A percentile compares a stretch with the other conserved stretches of the same genome.
phyloP scores from a whole-genome alignment of 2,888 invertebrate species.

The Actias luna region DNA sequence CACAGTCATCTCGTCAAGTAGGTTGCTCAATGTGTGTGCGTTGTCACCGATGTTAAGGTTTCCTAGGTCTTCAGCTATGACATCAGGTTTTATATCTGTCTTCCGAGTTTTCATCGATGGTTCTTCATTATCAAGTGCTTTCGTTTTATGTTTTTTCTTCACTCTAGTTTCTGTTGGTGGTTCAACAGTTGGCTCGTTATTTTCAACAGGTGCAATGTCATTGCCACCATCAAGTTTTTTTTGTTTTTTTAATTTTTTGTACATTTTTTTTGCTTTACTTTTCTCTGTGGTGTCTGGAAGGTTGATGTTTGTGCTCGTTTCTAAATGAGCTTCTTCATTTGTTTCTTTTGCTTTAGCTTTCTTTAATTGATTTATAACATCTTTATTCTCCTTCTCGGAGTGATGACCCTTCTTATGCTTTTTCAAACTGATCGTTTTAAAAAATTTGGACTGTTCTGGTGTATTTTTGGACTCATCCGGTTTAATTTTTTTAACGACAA shows the following conservation, averaged over 20 bases:
- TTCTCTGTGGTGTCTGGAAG: constrained; percentile 20
- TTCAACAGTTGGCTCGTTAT: constrained; percentile 22
- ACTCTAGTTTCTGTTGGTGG: constrained; percentile 29
- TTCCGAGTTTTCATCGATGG: constrained; percentile 48
- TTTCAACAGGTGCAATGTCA: constrained; percentile 1
- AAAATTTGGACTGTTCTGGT: constrained; percentile 27
- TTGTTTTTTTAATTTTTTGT: constrained; percentile 33
- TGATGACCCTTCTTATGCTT: constrained; percentile 32
- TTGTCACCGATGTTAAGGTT: constrained; percentile 68
- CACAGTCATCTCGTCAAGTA: constrained; percentile 70
- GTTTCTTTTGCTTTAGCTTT: constrained; percentile 25
- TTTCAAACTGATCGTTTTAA: constrained; percentile 26
- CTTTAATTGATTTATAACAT: constrained; percentile 24
- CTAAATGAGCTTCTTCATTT: constrained; percentile 19
- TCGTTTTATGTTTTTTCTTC: constrained; percentile 44
- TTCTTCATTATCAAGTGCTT: constrained; percentile 37
- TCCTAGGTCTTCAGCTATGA: constrained; percentile 56
- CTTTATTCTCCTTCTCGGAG: constrained; percentile 43
- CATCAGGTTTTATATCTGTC: constrained; percentile 49
- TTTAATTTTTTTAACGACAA: constrained; percentile 58
- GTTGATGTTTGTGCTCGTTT: constrained; percentile 19
- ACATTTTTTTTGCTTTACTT: constrained; percentile 39
- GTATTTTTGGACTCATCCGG: constrained; percentile 42
- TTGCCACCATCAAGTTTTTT: not conserved
- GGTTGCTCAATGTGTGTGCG: constrained; percentile 57